A percentile compares a stretch with the other conserved stretches of the same genome.
Evolutionary conservation across 2,888 invertebrate genomes (phyloP).

Genomic region (Branchipolynoe longqiensis): DNA sequence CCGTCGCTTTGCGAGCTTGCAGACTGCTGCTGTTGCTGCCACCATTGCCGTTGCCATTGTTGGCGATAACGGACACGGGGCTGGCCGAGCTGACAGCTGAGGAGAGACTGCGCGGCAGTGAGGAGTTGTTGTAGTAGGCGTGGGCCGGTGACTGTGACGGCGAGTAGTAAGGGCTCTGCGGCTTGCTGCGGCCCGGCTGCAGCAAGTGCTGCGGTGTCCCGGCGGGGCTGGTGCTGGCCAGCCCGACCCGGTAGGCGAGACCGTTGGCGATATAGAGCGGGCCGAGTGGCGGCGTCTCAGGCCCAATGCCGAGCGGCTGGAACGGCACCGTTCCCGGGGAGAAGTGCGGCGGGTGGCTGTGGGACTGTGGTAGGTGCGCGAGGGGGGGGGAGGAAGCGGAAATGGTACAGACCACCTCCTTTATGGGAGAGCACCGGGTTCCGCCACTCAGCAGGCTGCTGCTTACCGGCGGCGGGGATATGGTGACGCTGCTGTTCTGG

Average conservation of each 20-base stretch:
- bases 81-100: slow-evolving; percentile 21
- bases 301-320: slow-evolving; percentile 1
- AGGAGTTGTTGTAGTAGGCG: not conserved
- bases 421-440: slow-evolving; percentile 48
- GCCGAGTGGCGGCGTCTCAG: slow-evolving; percentile 8
- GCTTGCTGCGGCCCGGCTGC: not conserved
- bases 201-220: slow-evolving; percentile 5
- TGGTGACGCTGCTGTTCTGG: not conserved
- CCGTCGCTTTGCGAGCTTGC: not conserved
- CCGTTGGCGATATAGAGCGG: slow-evolving; percentile 31
- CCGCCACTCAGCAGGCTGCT: slow-evolving; percentile 34
- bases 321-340: not conserved
- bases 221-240: too few species aligned
- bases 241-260: slow-evolving; percentile 25
- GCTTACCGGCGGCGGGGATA: slow-evolving; percentile 27
- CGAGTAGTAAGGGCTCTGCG: not conserved
- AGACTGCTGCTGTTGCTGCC: too few species aligned
- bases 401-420: not conserved
- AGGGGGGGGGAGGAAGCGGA: not conserved
- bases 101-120: slow-evolving; percentile 16
- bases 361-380: not conserved
- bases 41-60: not conserved
- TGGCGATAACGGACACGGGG: slow-evolving; percentile 3
- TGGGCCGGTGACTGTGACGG: slow-evolving; percentile 5
- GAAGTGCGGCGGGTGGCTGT: slow-evolving; percentile 26